Conservation (phyloP, 2,888 invertebrate species). For the Archaeoteleia sp. region DNA sequence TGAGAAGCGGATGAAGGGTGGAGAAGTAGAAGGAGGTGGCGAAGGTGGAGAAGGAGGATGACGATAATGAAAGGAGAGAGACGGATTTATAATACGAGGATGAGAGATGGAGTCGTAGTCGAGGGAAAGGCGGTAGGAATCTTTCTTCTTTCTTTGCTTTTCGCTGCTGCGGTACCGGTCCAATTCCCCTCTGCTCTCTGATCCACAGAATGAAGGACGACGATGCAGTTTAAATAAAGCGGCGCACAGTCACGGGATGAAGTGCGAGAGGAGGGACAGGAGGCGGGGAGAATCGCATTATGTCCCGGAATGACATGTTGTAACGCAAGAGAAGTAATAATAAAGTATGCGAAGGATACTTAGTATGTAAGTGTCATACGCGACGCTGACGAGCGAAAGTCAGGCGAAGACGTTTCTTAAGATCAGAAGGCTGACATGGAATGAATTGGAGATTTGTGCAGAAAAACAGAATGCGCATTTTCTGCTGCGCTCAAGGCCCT, state of each 20-base stretch:
- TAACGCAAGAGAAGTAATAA: slow-evolving; percentile 18
- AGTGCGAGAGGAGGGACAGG: not conserved
- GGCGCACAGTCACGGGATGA: slow-evolving; percentile 7
- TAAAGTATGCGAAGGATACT: slow-evolving; percentile 36
- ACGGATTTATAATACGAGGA: slow-evolving; percentile 44
- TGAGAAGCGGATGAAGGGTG: slow-evolving; percentile 35
- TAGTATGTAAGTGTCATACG: slow-evolving; percentile 29
- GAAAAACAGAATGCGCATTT: slow-evolving; percentile 25
- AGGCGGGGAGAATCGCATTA: slow-evolving; percentile 16
- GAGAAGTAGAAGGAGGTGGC: slow-evolving; percentile 45
- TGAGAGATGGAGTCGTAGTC: slow-evolving; percentile 58
- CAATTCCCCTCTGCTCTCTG: slow-evolving; percentile 20
- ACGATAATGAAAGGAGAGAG: slow-evolving; percentile 40
- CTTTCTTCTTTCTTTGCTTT: slow-evolving; percentile 56
- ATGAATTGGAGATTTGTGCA: slow-evolving; percentile 21
- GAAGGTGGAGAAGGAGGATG: slow-evolving; percentile 27
- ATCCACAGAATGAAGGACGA: slow-evolving; percentile 48
- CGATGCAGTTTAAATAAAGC: slow-evolving; percentile 51
- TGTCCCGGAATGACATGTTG: slow-evolving; percentile 11
- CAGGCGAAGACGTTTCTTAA: slow-evolving; percentile 9
- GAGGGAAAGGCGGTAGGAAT: slow-evolving; percentile 55
- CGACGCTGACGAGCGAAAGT: slow-evolving; percentile 27
- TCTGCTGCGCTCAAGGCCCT: slow-evolving; percentile 28
- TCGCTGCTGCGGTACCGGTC: slow-evolving; percentile 30
- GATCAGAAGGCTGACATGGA: slow-evolving; percentile 30